These are phyloP conservation scores for Tauraco hartlaubi DNA, from an alignment of 2,797 vertebrate genomes.

Conservation along the genomic window DNA sequence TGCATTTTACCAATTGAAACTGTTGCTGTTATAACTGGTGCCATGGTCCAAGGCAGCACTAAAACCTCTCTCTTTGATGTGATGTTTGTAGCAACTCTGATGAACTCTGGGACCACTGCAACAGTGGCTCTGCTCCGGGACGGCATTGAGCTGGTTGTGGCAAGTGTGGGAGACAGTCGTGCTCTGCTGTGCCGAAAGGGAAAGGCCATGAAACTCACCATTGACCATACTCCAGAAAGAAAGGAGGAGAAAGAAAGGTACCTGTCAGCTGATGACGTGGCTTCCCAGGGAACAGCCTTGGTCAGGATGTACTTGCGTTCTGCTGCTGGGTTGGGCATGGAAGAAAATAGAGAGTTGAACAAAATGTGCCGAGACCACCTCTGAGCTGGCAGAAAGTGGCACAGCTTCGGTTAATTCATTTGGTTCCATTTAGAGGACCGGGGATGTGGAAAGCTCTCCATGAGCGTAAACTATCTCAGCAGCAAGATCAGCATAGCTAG, in stretches of 20 bases:
- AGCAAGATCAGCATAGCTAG: neutral
- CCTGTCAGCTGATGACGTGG: neutral
- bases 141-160: slow-evolving; percentile 95
- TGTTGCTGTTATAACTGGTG: neutral
- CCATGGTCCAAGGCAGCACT: neutral
- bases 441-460: neutral
- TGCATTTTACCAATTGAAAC: slow-evolving; percentile 6
- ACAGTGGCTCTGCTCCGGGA: slow-evolving; percentile 97
- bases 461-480: neutral
- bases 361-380: rapidly evolving
- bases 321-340: neutral
- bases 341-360: neutral
- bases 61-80: slow-evolving; percentile 19
- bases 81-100: slow-evolving; percentile 81
- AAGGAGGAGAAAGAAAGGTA: slow-evolving; percentile 98
- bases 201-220: slow-evolving; percentile 93
- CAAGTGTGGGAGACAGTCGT: slow-evolving; percentile 95
- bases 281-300: neutral
- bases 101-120: slow-evolving; percentile 91
- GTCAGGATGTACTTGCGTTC: neutral
- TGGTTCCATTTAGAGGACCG: neutral
- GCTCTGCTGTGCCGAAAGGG: slow-evolving; percentile 95
- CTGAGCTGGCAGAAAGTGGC: neutral
- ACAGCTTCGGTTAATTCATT: neutral
- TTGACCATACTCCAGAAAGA: slow-evolving; percentile 95